Evolutionary conservation across 1,140 invertebrate genomes (phyloP).

Genomic region (Galendromus occidentalis): DNA sequence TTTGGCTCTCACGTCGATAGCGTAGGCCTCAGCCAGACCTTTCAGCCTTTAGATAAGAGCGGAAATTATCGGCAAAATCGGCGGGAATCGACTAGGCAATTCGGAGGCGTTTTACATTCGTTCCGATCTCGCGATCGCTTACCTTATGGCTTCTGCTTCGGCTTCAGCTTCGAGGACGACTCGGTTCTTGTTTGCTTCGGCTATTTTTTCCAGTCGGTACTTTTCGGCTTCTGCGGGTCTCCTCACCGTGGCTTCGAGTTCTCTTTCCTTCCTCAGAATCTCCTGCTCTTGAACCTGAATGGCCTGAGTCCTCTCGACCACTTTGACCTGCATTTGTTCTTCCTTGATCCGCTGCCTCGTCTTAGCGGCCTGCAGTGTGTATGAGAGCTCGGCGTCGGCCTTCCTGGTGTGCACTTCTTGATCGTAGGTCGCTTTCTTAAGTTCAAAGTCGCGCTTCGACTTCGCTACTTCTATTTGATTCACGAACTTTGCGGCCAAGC

Average conservation of each 20-base stretch:
- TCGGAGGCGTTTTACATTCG: too few relatives aligned
- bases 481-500: slow-evolving; percentile 53
- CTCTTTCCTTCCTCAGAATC: slow-evolving; percentile 57
- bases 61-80: not conserved
- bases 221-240: slow-evolving; percentile 86
- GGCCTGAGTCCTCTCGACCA: slow-evolving; percentile 76
- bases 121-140: slow-evolving; percentile 25
- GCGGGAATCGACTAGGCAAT: too few relatives aligned
- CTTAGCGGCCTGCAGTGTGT: slow-evolving; percentile 79
- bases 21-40: slow-evolving; percentile 77
- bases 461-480: slow-evolving; percentile 94
- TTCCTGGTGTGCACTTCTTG: slow-evolving; percentile 85
- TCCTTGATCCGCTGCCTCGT: slow-evolving; percentile 88
- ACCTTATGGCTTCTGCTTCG: slow-evolving; percentile 38
- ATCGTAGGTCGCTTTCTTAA: slow-evolving; percentile 94
- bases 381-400: slow-evolving; percentile 86
- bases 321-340: slow-evolving; percentile 86
- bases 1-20: slow-evolving; percentile 75
- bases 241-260: slow-evolving; percentile 69
- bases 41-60: slow-evolving; percentile 23
- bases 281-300: slow-evolving; percentile 58
- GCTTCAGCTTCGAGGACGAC: slow-evolving; percentile 29
- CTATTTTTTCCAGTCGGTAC: slow-evolving; percentile 35
- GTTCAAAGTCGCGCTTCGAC: slow-evolving; percentile 80
- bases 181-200: slow-evolving; percentile 28